Conservation (phyloP, 2,888 invertebrate species). For the Lasioglossum malachurum region DNA sequence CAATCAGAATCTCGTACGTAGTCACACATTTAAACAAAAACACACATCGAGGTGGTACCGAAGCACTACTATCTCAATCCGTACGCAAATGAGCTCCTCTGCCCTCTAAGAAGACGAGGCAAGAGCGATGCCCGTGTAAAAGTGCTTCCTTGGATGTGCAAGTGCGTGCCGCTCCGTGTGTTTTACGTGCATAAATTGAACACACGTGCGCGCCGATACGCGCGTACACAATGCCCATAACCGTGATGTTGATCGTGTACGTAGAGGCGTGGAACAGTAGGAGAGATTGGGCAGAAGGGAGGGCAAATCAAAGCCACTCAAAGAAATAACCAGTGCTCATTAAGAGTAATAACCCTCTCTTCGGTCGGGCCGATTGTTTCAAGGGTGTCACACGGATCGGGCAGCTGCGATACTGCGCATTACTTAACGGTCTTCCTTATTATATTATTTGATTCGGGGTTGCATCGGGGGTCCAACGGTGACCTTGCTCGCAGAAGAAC, state of each 20-base stretch:
- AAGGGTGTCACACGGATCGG: conserved; percentile 81
- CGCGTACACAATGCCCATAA: conserved; percentile 13
- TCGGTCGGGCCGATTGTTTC: conserved; percentile 80
- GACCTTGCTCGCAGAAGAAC: conserved; percentile 51
- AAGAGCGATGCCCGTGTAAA: conserved; percentile 72
- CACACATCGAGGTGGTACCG: conserved; percentile 74
- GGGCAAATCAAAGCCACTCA: conserved; percentile 83
- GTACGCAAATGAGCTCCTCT: conserved; percentile 82
- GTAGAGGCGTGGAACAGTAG: conserved; percentile 33
- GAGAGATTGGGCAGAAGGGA: conserved; percentile 58
- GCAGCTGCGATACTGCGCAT: conserved; percentile 70
- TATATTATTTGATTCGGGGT: conserved; percentile 70
- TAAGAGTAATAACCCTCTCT: conserved; percentile 82
- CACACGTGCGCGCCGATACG: conserved; percentile 22
- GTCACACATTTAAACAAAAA: conserved; percentile 78
- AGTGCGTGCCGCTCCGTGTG: conserved; percentile 9
- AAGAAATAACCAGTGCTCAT: conserved; percentile 83
- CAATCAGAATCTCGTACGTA: conserved; percentile 80
- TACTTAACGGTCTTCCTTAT: conserved; percentile 77
- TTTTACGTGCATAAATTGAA: conserved; percentile 43
- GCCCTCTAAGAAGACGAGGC: conserved; percentile 73
- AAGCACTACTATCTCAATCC: conserved; percentile 83
- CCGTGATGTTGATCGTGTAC: conserved; percentile 42
- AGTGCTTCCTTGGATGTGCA: conserved; percentile 40
- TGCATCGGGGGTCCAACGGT: conserved; percentile 44